Percentiles rank a stretch among this genome's conserved stretches.
Evolutionary conservation across 2,888 invertebrate genomes (phyloP).

Genomic region (Lochmaea capreae): DNA sequence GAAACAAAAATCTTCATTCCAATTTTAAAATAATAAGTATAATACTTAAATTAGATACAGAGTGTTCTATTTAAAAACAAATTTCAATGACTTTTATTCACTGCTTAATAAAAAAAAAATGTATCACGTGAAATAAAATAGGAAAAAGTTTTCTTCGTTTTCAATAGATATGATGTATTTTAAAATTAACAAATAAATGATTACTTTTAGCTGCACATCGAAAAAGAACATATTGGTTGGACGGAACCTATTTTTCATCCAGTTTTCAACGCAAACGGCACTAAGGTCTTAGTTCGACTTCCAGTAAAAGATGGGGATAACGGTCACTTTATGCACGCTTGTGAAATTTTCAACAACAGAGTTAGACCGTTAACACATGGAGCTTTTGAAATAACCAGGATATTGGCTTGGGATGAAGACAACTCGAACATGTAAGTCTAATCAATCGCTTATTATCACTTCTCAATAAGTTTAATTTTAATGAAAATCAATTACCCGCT

Average conservation of each 20-base stretch:
- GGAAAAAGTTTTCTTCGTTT: too few species aligned
- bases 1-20: too few species aligned
- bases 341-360: conserved; percentile 62
- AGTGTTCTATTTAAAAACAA: too few species aligned
- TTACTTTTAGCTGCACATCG: conserved; percentile 61
- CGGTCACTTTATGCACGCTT: conserved; percentile 72
- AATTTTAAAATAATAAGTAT: too few species aligned
- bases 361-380: conserved; percentile 76
- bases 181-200: too few species aligned
- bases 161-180: too few species aligned
- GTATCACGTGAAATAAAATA: too few species aligned
- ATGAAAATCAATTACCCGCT: too few species aligned
- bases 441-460: background rate
- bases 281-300: conserved; percentile 67
- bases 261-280: conserved; percentile 62
- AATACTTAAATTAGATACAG: too few species aligned
- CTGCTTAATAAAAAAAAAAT: too few species aligned
- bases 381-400: conserved; percentile 78
- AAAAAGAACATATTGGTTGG: conserved; percentile 63
- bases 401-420: conserved; percentile 82
- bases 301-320: conserved; percentile 74
- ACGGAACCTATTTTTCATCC: conserved; percentile 65
- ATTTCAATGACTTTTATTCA: too few species aligned
- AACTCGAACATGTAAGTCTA: conserved; percentile 74
- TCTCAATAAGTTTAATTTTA: background rate